Conservation (phyloP, 2,888 invertebrate genomes). For the Leuctra nigra region DNA sequence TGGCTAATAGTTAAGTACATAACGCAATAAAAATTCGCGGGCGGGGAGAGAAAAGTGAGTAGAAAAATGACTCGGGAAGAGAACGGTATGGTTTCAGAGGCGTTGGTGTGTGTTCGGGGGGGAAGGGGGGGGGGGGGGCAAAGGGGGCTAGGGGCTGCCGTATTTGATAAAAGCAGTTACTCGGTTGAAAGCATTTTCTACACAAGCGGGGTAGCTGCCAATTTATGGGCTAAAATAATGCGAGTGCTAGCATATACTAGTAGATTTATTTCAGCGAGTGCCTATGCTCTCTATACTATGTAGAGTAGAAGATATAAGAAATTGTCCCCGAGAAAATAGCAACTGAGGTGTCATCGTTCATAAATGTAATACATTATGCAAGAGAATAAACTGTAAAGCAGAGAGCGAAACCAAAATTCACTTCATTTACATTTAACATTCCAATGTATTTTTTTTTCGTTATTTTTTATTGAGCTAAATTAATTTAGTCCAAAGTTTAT, state of each 20-base stretch:
- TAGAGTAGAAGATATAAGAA: no score
- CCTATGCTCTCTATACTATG: no score
- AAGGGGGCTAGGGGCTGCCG: conserved; percentile 22
- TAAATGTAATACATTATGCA: no score
- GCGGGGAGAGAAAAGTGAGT: conserved; percentile 18
- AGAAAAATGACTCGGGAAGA: conserved; percentile 17
- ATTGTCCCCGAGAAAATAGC: no score
- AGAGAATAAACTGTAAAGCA: no score
- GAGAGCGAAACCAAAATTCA: no score
- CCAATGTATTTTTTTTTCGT: no score
- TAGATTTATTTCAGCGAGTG: no score
- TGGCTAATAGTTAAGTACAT: conserved; percentile 30
- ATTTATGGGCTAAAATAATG: conserved; percentile 28
- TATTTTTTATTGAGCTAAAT: no score
- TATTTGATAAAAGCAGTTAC: conserved; percentile 29
- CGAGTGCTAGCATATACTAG: conserved; percentile 2
- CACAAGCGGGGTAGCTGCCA: conserved; percentile 22
- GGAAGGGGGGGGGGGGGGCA: conserved; percentile 12
- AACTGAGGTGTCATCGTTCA: no score
- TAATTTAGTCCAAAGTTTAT: no score
- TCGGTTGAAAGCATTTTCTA: conserved; percentile 26
- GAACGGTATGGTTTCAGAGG: neutral
- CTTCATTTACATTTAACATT: no score
- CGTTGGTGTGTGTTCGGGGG: neutral
- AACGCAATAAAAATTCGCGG: conserved; percentile 28